Percentiles rank a stretch among this genome's conserved stretches.
Conservation (phyloP, 2,888 invertebrate species). For the Diplazon laetatorius region DNA sequence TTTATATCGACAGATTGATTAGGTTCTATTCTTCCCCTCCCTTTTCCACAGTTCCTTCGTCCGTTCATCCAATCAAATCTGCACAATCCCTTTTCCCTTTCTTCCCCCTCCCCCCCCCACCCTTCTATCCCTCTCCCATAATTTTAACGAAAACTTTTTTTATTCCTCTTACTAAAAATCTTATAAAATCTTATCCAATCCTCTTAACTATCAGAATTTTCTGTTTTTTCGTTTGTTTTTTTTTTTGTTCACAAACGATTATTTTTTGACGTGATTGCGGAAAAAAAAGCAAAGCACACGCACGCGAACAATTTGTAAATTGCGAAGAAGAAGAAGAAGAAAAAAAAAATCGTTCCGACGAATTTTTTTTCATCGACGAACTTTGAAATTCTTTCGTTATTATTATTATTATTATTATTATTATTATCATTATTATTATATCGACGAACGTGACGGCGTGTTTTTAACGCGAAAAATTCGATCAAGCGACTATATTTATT, state of each 20-base stretch:
- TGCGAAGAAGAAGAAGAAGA: too few relatives aligned
- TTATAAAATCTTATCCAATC: conserved; percentile 3
- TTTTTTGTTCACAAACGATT: too few relatives aligned
- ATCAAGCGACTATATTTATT: conserved; percentile 34
- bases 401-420: too few relatives aligned
- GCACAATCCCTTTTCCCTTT: conserved; percentile 15
- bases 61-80: conserved; percentile 22
- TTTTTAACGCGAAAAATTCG: neutral
- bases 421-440: conserved; percentile 8
- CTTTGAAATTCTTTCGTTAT: neutral
- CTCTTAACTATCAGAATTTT: too few relatives aligned
- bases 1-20: conserved; percentile 65
- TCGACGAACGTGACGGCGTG: neutral
- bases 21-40: conserved; percentile 52
- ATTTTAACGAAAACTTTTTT: neutral
- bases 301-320: too few relatives aligned
- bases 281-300: too few relatives aligned
- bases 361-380: neutral
- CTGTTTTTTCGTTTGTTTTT: too few relatives aligned
- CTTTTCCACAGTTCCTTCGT: conserved; percentile 27
- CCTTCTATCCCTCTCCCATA: too few relatives aligned
- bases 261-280: too few relatives aligned
- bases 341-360: too few relatives aligned
- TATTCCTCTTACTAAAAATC: conserved; percentile 1
- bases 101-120: too few relatives aligned